phyloP scores from a whole-genome alignment of 2,797 vertebrate genomes.

The Odontamblyopus lacepedii region DNA sequence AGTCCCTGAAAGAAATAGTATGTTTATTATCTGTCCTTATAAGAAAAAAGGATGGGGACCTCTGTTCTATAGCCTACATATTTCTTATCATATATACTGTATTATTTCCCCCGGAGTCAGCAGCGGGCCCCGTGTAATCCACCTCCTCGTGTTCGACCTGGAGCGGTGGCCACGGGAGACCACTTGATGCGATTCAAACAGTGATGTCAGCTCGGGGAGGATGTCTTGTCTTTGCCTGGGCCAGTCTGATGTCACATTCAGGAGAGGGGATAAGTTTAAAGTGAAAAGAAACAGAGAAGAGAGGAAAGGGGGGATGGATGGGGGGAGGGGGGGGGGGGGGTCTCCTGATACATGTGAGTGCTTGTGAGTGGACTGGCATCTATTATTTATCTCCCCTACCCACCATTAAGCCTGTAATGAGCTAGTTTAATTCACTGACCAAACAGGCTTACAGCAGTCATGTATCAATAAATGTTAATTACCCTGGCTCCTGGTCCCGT shows the following conservation, averaged over 20 bases:
- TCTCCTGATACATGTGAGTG: conserved; percentile 71
- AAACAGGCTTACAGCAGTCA: conserved; percentile 79
- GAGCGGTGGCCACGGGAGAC: conserved; percentile 41
- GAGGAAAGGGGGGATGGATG: background rate
- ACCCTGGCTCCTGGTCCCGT: conserved; percentile 65
- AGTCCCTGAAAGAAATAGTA: too few species aligned
- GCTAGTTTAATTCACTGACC: conserved; percentile 78
- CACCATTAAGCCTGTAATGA: conserved; percentile 79
- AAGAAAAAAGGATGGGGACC: too few species aligned
- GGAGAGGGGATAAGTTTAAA: background rate
- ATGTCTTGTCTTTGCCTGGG: conserved; percentile 62
- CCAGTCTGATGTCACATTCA: conserved; percentile 58
- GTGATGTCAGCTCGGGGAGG: conserved; percentile 64
- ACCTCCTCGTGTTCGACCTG: conserved; percentile 42
- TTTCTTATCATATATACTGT: background rate
- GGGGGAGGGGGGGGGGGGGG: background rate
- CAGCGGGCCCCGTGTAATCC: conserved; percentile 13
- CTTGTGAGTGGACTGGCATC: conserved; percentile 73
- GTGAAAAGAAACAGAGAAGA: background rate
- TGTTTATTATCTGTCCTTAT: too few species aligned
- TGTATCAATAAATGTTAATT: conserved; percentile 83
- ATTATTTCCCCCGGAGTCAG: conserved; percentile 12
- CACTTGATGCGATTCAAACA: conserved; percentile 51
- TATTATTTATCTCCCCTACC: conserved; percentile 77
- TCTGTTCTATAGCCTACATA: background rate